phyloP scores from a whole-genome alignment of 2,888 invertebrate genomes.

The Notodonta dromedarius region DNA sequence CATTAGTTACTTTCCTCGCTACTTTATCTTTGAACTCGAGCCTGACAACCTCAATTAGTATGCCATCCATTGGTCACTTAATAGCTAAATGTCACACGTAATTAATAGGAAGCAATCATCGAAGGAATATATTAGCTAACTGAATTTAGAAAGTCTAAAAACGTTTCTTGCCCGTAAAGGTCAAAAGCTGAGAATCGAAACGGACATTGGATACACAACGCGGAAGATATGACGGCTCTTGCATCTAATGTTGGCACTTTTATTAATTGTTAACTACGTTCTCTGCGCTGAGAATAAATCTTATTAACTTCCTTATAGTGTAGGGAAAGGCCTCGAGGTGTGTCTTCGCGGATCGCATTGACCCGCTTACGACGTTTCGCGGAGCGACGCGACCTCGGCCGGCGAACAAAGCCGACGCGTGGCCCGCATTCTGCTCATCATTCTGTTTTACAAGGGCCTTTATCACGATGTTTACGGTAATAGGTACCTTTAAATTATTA shows the following conservation, averaged over 20 bases:
- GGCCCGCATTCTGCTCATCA: conserved; percentile 47
- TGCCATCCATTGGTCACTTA: background rate
- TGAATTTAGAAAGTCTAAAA: conserved; percentile 1
- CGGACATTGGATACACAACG: background rate
- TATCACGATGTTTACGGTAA: conserved; percentile 28
- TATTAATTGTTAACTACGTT: conserved; percentile 28
- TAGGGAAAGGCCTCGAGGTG: conserved; percentile 65
- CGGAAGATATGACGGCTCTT: conserved; percentile 4
- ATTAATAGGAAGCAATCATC: conserved; percentile 1
- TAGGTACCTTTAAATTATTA: conserved; percentile 17
- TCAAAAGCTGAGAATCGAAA: background rate
- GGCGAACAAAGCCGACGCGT: conserved; percentile 49
- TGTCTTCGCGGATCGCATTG: conserved; percentile 63
- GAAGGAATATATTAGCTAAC: background rate
- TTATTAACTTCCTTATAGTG: conserved; percentile 56
- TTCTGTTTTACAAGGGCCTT: conserved; percentile 33
- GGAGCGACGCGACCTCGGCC: conserved; percentile 39
- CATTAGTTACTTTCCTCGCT: background rate
- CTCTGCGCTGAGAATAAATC: conserved; percentile 45
- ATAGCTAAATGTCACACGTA: background rate
- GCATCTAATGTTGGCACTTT: conserved; percentile 17
- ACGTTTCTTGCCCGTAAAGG: background rate
- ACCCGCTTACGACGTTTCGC: conserved; percentile 57
- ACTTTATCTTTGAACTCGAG: background rate
- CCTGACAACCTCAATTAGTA: background rate